These are phyloP conservation scores for Clytia hemisphaerica DNA, from an alignment of 30 jellyfish, hydroid and myxozoan species.

Conservation along the genomic window DNA sequence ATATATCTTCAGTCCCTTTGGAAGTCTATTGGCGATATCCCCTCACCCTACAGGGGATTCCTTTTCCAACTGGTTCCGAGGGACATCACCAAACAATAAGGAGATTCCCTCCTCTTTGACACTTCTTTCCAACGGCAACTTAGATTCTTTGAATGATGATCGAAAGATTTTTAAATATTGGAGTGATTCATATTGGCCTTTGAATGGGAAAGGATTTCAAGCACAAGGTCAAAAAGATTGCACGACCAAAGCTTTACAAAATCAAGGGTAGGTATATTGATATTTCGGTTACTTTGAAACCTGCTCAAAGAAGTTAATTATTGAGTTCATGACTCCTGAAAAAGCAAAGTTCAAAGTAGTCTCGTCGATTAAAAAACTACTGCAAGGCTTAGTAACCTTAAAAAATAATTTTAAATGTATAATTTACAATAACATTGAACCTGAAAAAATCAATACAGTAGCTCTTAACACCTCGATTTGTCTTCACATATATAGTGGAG, in stretches of 20 bases:
- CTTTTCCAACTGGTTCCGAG: slow-evolving; percentile 71
- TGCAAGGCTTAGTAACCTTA: too few species aligned
- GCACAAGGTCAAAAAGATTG: slow-evolving; percentile 67
- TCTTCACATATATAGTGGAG: too few species aligned
- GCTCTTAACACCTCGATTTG: too few species aligned
- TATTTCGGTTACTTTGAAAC: too few species aligned
- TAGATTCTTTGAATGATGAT: slow-evolving; percentile 43
- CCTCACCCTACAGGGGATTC: slow-evolving; percentile 46
- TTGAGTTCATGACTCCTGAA: too few species aligned
- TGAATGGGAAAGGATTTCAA: slow-evolving; percentile 66
- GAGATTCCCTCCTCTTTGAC: slow-evolving; percentile 25
- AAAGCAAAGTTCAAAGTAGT: too few species aligned
- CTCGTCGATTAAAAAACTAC: too few species aligned
- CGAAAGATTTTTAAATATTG: slow-evolving; percentile 33
- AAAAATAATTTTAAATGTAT: too few species aligned
- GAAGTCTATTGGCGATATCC: slow-evolving; percentile 66
- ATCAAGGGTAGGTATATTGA: slow-evolving; percentile 76
- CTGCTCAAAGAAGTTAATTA: too few species aligned
- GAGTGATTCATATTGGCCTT: slow-evolving; percentile 52
- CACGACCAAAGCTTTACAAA: slow-evolving; percentile 45
- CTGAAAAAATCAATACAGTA: too few species aligned
- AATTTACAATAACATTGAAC: too few species aligned
- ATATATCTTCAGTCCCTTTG: slow-evolving; percentile 50
- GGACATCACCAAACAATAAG: slow-evolving; percentile 34
- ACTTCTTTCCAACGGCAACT: slow-evolving; percentile 36